Base-by-base conservation (phyloP, 2,113 vertebrate species). In the Gyps fulvus region DNA sequence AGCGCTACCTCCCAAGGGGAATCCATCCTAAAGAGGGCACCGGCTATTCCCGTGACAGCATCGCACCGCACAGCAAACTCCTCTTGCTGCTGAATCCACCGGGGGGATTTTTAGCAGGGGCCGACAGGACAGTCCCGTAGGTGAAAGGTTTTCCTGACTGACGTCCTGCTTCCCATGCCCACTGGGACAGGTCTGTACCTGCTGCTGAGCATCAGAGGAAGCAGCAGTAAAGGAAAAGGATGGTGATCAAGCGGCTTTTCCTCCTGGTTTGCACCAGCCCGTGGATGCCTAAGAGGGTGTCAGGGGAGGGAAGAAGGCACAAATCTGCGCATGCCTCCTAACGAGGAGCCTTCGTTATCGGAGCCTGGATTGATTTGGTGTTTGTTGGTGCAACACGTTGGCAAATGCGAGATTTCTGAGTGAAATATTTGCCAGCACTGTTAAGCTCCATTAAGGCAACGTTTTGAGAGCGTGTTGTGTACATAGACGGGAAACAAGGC, bases 401-500 rank as follows among this genome's bases (percentile, higher is more conserved):
- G 86, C 80, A 83, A 89, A 95, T 10, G 70, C 1, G 3, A 52
- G 77, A 70, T 92, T 93, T 91, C 85, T 1, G 6, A 69, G 90
- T 49, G 77, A 90, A 91, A 83, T 87, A 89, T 89, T 89, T 96
- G 90, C 92, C 95, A 77, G 94, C 83, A 3, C 59, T 6, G 19
- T 61, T 90, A 36, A 90, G 61, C 73, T 87, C 70, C 62, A 40
- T 95, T 91, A 80, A 80, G 80, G 73, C 61, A 66, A 66, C 5
- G 5, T 79, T 93, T 87, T 77, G 89, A 38, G 78, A 84, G 78
- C 9, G 7, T 73, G 58, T 67, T 82, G 66, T 74, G 55, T 71
- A 67, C 65, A 27, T 34, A 36, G 83, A 65, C 1, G 21, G 45
- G 89, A 92, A 92, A 90, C 79, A 86, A 86, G 92, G 72, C 76